Percentiles rank a stretch among this genome's conserved stretches.
phyloP scores from a whole-genome alignment of 2,888 invertebrate species.

The Drosophila yooni region DNA sequence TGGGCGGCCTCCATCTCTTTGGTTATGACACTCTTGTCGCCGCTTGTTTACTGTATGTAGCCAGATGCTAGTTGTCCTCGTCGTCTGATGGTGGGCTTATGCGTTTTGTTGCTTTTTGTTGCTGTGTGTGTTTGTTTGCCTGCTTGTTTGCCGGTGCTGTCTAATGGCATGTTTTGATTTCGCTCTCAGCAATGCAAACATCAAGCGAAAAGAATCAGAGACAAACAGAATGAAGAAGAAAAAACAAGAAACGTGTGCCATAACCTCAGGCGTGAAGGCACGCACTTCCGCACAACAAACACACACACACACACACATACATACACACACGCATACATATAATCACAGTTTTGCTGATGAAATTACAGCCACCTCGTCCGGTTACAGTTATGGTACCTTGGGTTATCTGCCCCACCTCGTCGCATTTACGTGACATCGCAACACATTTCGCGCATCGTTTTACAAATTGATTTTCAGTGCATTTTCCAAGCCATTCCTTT shows the following conservation, averaged over 20 bases:
- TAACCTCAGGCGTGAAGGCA: constrained; percentile 42
- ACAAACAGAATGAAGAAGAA: constrained; percentile 7
- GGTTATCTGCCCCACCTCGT: not conserved
- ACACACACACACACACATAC: constrained; percentile 10
- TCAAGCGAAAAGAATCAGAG: constrained; percentile 28
- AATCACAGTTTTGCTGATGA: constrained; percentile 23
- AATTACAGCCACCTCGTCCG: constrained; percentile 44
- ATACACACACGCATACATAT: constrained; percentile 12
- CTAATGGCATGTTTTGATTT: constrained; percentile 77
- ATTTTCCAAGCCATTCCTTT: not conserved
- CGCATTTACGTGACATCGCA: constrained; percentile 38
- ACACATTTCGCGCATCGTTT: constrained; percentile 25
- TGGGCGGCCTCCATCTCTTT: not conserved
- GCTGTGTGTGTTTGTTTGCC: not conserved
- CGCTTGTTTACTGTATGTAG: constrained; percentile 34
- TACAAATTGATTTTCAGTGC: constrained; percentile 53
- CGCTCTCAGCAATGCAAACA: constrained; percentile 61
- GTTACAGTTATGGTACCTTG: constrained; percentile 6
- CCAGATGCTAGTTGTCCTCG: constrained; percentile 33
- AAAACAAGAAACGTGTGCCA: constrained; percentile 47
- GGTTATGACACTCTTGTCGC: constrained; percentile 22
- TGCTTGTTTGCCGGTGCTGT: constrained; percentile 24
- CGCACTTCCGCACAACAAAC: constrained; percentile 33
- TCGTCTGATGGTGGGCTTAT: constrained; percentile 15
- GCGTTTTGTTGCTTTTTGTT: constrained; percentile 5